Conservation (phyloP, 2,113 vertebrate genomes). For the Gymnogyps californianus region DNA sequence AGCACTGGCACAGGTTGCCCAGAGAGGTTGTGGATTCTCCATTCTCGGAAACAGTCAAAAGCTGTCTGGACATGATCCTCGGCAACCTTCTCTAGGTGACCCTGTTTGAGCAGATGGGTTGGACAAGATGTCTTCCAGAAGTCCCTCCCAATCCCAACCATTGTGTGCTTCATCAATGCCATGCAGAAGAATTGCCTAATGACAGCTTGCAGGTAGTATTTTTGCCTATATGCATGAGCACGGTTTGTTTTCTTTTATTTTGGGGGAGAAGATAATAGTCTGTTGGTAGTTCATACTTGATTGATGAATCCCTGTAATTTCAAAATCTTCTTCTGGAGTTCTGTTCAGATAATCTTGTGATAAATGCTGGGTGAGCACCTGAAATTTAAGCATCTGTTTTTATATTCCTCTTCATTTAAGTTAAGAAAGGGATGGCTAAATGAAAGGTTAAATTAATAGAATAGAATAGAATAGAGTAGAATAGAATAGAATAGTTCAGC, state of each 20-base stretch:
- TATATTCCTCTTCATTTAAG: neutral
- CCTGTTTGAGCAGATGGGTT: neutral
- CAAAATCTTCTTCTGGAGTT: neutral
- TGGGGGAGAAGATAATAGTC: neutral
- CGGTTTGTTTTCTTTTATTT: neutral
- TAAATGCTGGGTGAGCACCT: neutral
- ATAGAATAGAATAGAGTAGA: neutral
- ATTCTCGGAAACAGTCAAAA: too few relatives aligned
- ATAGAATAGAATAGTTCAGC: neutral
- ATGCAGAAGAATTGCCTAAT: neutral
- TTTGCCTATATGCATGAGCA: neutral
- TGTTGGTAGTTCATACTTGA: neutral
- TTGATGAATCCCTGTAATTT: neutral
- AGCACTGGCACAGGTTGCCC: too few relatives aligned
- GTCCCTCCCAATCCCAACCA: neutral
- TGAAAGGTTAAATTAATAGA: neutral
- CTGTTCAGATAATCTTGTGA: neutral
- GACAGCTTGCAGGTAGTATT: neutral
- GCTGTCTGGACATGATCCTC: too few relatives aligned
- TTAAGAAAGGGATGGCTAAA: neutral
- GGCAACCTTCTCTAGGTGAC: too few relatives aligned
- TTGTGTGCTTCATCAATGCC: neutral
- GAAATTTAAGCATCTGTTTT: neutral
- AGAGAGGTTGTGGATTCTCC: too few relatives aligned
- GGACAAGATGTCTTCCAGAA: neutral